A percentile compares a stretch with the other conserved stretches of the same genome.
These are phyloP conservation scores for Actinopyga echinites DNA, from an alignment of 53 echinoderm and acorn worm genomes.

Conservation along the genomic window DNA sequence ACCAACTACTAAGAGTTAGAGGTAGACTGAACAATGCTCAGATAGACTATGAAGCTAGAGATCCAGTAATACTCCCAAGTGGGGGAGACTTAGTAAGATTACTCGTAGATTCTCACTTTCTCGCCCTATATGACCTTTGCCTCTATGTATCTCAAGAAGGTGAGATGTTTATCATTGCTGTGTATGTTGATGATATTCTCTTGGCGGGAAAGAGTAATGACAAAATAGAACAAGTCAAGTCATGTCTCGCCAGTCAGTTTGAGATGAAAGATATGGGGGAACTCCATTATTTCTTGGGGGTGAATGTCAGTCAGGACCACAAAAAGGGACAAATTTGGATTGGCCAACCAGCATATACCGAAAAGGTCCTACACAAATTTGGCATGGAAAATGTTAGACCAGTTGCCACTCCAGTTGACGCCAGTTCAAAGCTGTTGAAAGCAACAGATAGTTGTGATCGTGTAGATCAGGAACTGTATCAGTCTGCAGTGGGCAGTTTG, in stretches of 20 bases:
- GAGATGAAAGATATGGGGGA: not conserved
- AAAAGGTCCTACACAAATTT: not conserved
- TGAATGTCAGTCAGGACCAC: not conserved
- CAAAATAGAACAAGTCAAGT: not conserved
- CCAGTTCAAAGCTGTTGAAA: not conserved
- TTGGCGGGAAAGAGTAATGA: not conserved
- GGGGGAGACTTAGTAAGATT: too few relatives aligned
- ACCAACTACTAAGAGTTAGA: constrained; percentile 28
- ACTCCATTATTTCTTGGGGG: not conserved
- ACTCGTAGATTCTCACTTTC: too few relatives aligned
- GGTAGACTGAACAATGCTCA: constrained; percentile 26
- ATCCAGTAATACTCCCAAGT: constrained; percentile 19
- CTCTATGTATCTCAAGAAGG: not conserved
- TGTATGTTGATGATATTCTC: constrained; percentile 3
- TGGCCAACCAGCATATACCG: not conserved
- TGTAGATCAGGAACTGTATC: constrained; percentile 16
- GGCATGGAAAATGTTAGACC: not conserved
- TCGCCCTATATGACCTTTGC: not conserved
- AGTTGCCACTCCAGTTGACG: not conserved
- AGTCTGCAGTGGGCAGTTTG: not conserved
- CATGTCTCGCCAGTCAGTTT: not conserved
- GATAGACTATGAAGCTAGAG: not conserved
- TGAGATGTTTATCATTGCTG: constrained; percentile 15
- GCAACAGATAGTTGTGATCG: not conserved
- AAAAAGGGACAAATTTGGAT: not conserved